A percentile compares a stretch with the other conserved stretches of the same genome.
phyloP scores from a whole-genome alignment of 1,140 invertebrate genomes.

The Drosophila rufa region DNA sequence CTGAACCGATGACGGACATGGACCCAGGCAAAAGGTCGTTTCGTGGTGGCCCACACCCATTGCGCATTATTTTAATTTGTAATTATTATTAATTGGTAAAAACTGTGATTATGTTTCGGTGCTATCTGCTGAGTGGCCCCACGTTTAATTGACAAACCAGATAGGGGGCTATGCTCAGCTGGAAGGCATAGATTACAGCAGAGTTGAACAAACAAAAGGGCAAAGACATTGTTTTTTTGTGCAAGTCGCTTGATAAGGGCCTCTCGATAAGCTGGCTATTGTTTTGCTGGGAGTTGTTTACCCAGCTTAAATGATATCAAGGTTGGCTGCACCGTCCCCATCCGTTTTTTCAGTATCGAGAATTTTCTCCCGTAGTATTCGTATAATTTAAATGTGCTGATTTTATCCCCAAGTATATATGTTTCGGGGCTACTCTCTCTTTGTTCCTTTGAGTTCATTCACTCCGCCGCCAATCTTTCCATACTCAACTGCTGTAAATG shows the following conservation, averaged over 20 bases:
- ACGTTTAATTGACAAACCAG: conserved; percentile 21
- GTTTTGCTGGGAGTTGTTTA: conserved; percentile 35
- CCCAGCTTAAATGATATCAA: conserved; percentile 23
- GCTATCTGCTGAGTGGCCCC: conserved; percentile 12
- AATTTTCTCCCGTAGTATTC: neutral
- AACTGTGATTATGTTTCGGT: conserved; percentile 3
- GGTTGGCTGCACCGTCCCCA: conserved; percentile 12
- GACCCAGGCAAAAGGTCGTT: conserved; percentile 28
- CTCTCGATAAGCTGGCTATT: conserved; percentile 28
- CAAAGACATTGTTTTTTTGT: conserved; percentile 18
- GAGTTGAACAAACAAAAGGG: conserved; percentile 27
- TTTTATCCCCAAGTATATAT: conserved; percentile 4
- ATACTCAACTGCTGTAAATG: neutral
- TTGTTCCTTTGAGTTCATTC: conserved; percentile 31
- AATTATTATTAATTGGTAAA: conserved; percentile 42
- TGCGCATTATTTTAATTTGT: conserved; percentile 47
- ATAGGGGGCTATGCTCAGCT: neutral
- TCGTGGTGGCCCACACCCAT: conserved; percentile 9
- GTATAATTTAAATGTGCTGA: conserved; percentile 2
- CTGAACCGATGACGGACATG: conserved; percentile 21
- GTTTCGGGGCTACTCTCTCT: conserved; percentile 8
- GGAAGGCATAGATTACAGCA: neutral
- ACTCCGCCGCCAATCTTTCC: neutral
- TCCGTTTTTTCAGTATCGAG: neutral
- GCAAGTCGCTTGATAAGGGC: conserved; percentile 21